Evolutionary conservation across 2,888 invertebrate genomes (phyloP), one percentile per base, ranked within the genome.

Genomic region (Gerris lacustris): DNA sequence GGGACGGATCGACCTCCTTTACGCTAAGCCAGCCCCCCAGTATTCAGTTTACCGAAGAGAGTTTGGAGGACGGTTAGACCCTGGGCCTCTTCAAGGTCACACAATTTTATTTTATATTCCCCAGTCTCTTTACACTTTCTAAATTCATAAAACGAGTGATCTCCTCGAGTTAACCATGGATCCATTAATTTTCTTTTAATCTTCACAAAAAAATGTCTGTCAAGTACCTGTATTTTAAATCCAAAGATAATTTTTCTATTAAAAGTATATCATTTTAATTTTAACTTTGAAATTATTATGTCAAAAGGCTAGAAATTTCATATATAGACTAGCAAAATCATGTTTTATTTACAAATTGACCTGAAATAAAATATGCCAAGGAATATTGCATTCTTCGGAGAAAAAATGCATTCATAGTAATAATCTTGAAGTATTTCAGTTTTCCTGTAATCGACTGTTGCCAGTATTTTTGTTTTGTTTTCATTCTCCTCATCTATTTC

Each of bases 81-180:
- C 55, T 31, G 55, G 55, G 55, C 55, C 55, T 55, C 55, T 55
- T 55, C 55, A 55, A 55, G 55, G 55, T 55, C 55, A 55, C 55
- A 15, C 55, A 55, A 55, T 55, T 55, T 55, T 55, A 55, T 55
- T 55, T 55, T 55, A 55, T 55, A 55, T 55, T 11, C 9, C 55
- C 55, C 55, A 55, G 55, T 55, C 55, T 55, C 55, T 55, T 55
- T 55, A 55, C 15, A 55, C 55, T 55, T 55, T 55, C 55, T 55
- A 55, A 55, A 55, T 55, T 55, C 55, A 55, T 55, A 55, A 55
- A 2, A 31, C 31, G 31, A 31, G 31, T 31, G 31, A 31, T 31
- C 31, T 31, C 31, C 31, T 31, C 31, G 31, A 31, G 31, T 31
- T 31, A 31, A 31, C 31, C 31, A 31, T 31, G 31, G 31, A 31